Evolutionary conservation across 2,113 vertebrate species (phyloP).

Genomic region (Oostethus manadensis): DNA sequence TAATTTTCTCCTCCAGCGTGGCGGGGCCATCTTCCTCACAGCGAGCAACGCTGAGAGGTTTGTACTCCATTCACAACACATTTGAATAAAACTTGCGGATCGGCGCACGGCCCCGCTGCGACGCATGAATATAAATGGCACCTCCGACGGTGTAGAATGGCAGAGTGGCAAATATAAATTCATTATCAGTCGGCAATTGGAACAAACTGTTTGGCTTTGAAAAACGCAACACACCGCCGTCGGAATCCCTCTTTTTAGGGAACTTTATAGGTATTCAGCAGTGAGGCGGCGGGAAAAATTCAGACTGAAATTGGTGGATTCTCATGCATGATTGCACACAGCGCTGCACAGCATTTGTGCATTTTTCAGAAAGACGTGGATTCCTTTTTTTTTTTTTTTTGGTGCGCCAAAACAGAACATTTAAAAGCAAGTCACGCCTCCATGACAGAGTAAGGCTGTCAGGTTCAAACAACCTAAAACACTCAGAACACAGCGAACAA

Average conservation of each 20-base stretch:
- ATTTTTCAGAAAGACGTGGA: not conserved
- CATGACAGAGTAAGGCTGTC: too few relatives aligned
- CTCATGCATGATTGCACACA: not conserved
- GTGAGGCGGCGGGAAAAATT: not conserved
- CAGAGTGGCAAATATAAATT: constrained; percentile 53
- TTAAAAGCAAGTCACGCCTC: too few relatives aligned
- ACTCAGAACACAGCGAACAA: too few relatives aligned
- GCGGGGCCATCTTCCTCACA: constrained; percentile 55
- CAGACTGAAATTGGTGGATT: not conserved
- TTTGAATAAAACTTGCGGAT: constrained; percentile 64
- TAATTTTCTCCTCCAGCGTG: constrained; percentile 67
- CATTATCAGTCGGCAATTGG: constrained; percentile 45
- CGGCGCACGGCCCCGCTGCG: constrained; percentile 54
- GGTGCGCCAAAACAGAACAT: too few relatives aligned
- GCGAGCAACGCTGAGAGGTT: constrained; percentile 47
- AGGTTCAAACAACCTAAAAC: too few relatives aligned
- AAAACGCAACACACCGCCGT: not conserved
- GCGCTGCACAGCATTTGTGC: not conserved
- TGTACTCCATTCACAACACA: constrained; percentile 52
- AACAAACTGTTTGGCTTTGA: constrained; percentile 48
- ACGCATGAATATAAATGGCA: constrained; percentile 69
- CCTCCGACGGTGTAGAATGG: constrained; percentile 49
- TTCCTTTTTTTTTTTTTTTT: not conserved
- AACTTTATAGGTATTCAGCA: not conserved
- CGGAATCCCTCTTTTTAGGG: not conserved